These are phyloP conservation scores for Bradypodion pumilum DNA, from an alignment of 2,797 vertebrate genomes.

Conservation along the genomic window DNA sequence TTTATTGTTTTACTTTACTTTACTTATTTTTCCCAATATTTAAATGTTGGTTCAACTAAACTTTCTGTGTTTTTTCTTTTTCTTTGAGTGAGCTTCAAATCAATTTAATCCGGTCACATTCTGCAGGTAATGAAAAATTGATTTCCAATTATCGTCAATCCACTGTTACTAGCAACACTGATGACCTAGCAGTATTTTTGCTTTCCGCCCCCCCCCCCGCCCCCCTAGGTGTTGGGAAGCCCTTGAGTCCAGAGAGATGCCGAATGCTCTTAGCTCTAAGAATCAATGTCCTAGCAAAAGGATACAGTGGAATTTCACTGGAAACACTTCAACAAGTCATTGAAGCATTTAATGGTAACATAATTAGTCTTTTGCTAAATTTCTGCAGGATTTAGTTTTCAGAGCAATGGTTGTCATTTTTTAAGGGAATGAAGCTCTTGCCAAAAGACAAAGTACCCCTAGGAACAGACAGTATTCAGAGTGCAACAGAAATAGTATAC, in stretches of 20 bases:
- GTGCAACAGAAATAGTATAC: no score
- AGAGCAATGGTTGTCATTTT: background rate
- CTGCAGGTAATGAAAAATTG: constrained; percentile 82
- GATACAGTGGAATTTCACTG: constrained; percentile 93
- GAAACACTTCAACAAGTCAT: constrained; percentile 91
- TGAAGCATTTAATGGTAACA: constrained; percentile 92
- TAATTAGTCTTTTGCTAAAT: background rate
- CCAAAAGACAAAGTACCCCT: background rate
- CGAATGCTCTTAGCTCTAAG: constrained; percentile 96
- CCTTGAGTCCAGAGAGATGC: constrained; percentile 91
- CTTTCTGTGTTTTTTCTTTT: constrained; percentile 10
- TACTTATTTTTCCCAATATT: background rate
- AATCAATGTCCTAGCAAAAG: constrained; percentile 97
- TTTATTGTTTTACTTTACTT: background rate
- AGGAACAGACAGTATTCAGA: no score
- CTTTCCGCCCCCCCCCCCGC: no score
- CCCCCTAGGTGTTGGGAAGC: constrained; percentile 90
- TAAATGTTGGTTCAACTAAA: background rate
- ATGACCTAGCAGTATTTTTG: background rate
- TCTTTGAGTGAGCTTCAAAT: constrained; percentile 90
- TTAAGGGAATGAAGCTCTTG: background rate
- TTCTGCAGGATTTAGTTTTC: background rate
- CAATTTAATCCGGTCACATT: constrained; percentile 95
- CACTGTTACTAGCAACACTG: accelerated
- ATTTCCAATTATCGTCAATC: background rate